Base-by-base conservation (phyloP, 2,888 invertebrate species). In the Folsomia manolachei region DNA sequence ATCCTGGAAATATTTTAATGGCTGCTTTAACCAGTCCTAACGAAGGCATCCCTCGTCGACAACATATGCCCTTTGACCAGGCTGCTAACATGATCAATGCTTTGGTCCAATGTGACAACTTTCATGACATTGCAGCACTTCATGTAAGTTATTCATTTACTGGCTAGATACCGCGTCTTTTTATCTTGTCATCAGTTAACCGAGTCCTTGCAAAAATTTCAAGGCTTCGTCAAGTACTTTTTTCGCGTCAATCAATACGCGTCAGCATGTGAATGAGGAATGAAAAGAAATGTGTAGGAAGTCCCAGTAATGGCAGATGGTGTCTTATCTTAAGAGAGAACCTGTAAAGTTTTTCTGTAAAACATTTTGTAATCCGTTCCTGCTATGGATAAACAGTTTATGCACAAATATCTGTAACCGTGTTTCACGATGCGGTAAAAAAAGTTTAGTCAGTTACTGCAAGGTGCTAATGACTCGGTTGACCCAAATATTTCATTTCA, bases 51-150 rank as follows among this genome's bases (percentile, higher is more conserved):
- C 82, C 92, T 92, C 68, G 88, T 84, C 71, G 94, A 94, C 85
- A 88, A 69, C 81, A 79, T 75, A 90, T 93, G 83, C 90, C 93
- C 77, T 88, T 92, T 81, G 94, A 95, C 82, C 89, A 93, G 82
- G 91, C 94, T 79, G 85, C 92, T 81, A 90, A 91, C 83, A 94
- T 95, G 93, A 94, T 95, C 83, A 90, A 92, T 84, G 91, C 94
- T 78, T 88, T 97, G 79, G 94, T 96, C 84, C 95, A 96, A 86
- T 96, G 96, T 87, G 97, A 97, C 86, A 94, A 95, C 83, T 94
- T 97, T 88, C 95, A 95, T 86, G 94, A 95, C 83, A 94, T 97
- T 82, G 95, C 97, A 75, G 96, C 95, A 81, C 89, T 89, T 77
- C 85, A 86, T 84, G 86, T 87, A 83, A 75, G 75, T 69, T 18